phyloP scores from a whole-genome alignment of 2,888 invertebrate genomes.

The Tanypteryx hageni region DNA sequence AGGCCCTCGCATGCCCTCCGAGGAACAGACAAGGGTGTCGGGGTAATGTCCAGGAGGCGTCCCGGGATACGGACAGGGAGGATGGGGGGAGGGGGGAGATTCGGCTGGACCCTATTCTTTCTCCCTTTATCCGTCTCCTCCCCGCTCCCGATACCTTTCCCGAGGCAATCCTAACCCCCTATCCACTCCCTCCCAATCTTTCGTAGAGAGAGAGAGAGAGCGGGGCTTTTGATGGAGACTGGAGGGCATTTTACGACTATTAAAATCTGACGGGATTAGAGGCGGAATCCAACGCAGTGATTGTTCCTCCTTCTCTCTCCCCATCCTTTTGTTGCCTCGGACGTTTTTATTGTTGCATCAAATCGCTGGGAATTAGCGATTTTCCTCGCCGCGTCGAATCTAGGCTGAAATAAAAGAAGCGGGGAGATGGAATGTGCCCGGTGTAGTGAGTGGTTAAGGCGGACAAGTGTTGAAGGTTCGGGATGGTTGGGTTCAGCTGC shows the following conservation, averaged over 20 bases:
- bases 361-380: neutral
- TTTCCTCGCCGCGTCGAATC: conserved; percentile 6
- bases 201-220: neutral
- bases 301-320: neutral
- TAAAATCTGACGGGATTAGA: neutral
- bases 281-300: neutral
- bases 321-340: neutral
- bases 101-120: too few species aligned
- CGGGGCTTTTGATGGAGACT: conserved; percentile 2
- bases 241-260: neutral
- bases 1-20: neutral
- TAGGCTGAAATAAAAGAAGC: neutral
- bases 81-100: too few species aligned
- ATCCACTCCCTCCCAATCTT: too few species aligned
- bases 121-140: neutral
- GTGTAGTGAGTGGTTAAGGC: too few species aligned
- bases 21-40: neutral
- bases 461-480: too few species aligned
- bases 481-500: neutral
- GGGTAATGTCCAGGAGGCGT: too few species aligned
- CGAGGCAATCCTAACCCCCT: neutral
- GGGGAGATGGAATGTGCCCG: neutral
- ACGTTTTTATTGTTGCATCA: neutral
- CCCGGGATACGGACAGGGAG: too few species aligned
- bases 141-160: neutral